These are phyloP conservation scores for Phaedon cochleariae DNA, from an alignment of 2,888 invertebrate species.

Conservation along the genomic window DNA sequence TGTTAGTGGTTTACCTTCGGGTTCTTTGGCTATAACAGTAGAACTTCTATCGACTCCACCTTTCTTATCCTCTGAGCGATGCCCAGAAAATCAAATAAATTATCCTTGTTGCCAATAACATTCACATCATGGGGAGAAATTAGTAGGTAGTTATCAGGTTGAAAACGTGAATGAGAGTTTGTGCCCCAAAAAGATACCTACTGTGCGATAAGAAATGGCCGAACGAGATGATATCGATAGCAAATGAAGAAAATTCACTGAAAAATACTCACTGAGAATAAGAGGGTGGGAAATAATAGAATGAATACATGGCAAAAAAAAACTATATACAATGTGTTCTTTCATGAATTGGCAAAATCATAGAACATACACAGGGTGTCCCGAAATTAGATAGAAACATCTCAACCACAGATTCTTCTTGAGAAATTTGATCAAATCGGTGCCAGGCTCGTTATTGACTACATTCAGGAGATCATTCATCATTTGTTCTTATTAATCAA, in stretches of 20 bases:
- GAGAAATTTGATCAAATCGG: too few species aligned
- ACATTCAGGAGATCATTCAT: too few species aligned
- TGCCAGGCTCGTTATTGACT: too few species aligned
- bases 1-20: constrained; percentile 74
- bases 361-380: too few species aligned
- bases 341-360: too few species aligned
- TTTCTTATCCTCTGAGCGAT: constrained; percentile 84
- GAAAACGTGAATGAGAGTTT: not conserved
- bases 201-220: not conserved
- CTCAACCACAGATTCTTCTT: too few species aligned
- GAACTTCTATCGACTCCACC: constrained; percentile 92
- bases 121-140: not conserved
- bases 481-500: too few species aligned
- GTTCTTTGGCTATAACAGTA: constrained; percentile 93
- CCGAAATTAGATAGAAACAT: too few species aligned
- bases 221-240: not conserved
- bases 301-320: not conserved
- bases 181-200: not conserved
- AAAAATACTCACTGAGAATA: not conserved
- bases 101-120: constrained; percentile 49
- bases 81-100: constrained; percentile 67
- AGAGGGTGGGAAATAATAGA: not conserved
- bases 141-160: not conserved
- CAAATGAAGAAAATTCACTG: not conserved
- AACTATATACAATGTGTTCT: too few species aligned